These are phyloP conservation scores for Cyclophora albipunctata DNA, from an alignment of 2,888 invertebrate species.

Conservation along the genomic window DNA sequence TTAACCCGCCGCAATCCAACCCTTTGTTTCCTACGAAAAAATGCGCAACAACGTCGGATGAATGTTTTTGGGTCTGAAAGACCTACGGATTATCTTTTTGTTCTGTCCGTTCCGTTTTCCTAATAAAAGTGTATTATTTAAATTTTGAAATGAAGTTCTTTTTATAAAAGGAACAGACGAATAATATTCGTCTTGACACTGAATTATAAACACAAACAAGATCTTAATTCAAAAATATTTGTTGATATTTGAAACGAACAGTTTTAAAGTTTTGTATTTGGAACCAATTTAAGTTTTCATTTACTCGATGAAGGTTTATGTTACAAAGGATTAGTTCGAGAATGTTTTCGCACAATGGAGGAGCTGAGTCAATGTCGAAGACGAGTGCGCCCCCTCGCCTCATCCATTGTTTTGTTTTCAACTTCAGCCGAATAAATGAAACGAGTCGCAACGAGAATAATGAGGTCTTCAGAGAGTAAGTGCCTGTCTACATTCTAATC, in stretches of 20 bases:
- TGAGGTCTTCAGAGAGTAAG: slow-evolving; percentile 19
- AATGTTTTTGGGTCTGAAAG: slow-evolving; percentile 15
- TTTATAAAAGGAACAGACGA: too few relatives aligned
- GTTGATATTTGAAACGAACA: slow-evolving; percentile 8
- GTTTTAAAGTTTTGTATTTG: slow-evolving; percentile 27
- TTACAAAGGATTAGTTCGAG: slow-evolving; percentile 53
- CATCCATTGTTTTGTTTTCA: slow-evolving; percentile 42
- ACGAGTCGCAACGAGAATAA: slow-evolving; percentile 25
- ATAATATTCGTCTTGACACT: too few relatives aligned
- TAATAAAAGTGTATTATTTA: background rate
- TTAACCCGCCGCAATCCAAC: slow-evolving; percentile 22
- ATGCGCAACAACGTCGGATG: slow-evolving; percentile 15
- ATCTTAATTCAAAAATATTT: too few relatives aligned
- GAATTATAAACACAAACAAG: too few relatives aligned
- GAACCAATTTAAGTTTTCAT: slow-evolving; percentile 59
- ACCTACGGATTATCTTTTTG: slow-evolving; percentile 13
- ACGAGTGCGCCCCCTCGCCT: slow-evolving; percentile 22
- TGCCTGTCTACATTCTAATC: slow-evolving; percentile 6
- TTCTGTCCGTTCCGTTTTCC: slow-evolving; percentile 2
- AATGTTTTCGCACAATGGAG: slow-evolving; percentile 38
- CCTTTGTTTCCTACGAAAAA: slow-evolving; percentile 22
- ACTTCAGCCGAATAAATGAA: slow-evolving; percentile 34
- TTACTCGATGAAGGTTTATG: slow-evolving; percentile 38
- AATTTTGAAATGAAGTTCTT: too few relatives aligned
- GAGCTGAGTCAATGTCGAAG: slow-evolving; percentile 34